Percentiles rank a stretch among this genome's conserved stretches.
phyloP scores from a whole-genome alignment of 2,113 vertebrate genomes.

The Silurus glanis region DNA sequence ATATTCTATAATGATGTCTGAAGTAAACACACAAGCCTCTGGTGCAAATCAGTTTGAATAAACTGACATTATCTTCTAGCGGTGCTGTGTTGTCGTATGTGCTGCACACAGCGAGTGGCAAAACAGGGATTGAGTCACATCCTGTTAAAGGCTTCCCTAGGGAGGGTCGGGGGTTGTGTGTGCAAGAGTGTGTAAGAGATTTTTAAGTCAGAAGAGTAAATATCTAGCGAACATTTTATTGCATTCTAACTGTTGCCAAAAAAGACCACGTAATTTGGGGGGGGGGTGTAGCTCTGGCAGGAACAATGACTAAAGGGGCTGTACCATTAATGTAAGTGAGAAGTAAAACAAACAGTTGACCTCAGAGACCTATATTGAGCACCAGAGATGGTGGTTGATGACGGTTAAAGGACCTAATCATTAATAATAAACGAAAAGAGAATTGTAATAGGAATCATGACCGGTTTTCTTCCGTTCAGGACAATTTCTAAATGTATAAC shows the following conservation, averaged over 20 bases:
- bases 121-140: constrained; percentile 28
- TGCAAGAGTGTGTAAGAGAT: neutral
- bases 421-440: neutral
- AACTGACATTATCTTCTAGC: neutral
- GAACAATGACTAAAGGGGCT: neutral
- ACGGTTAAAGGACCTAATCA: neutral
- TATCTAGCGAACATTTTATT: neutral
- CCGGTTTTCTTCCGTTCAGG: neutral
- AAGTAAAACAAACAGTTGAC: neutral
- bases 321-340: neutral
- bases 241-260: neutral
- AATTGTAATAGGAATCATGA: neutral
- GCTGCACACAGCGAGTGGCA: constrained; percentile 1
- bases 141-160: neutral
- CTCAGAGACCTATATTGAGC: neutral
- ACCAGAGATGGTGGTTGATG: neutral
- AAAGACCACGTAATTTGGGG: neutral
- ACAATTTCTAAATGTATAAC: neutral
- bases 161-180: neutral
- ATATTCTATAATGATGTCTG: neutral
- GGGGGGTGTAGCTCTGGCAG: neutral
- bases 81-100: neutral
- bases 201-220: neutral
- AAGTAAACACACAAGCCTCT: neutral
- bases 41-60: neutral